A percentile compares a stretch with the other conserved stretches of the same genome.
phyloP scores from a whole-genome alignment of 2,797 vertebrate genomes.

The Jordanella pulchra region DNA sequence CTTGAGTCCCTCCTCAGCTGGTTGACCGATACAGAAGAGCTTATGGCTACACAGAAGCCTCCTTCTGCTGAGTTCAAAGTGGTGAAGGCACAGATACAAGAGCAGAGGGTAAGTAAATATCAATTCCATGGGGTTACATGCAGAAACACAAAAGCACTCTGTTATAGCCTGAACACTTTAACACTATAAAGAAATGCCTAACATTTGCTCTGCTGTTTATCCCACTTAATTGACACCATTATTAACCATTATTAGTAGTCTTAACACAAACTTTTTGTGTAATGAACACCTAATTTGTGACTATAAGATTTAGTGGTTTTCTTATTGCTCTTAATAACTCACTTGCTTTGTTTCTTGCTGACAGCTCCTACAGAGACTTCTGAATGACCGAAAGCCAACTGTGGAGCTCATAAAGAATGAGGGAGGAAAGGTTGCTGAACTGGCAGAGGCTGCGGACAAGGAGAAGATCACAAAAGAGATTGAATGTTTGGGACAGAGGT shows the following conservation, averaged over 20 bases:
- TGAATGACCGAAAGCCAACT: slow-evolving; percentile 92
- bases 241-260: slow-evolving; percentile 43
- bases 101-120: slow-evolving; percentile 91
- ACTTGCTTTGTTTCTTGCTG: slow-evolving; percentile 49
- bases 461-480: slow-evolving; percentile 92
- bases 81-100: slow-evolving; percentile 98
- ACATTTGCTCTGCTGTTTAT: slow-evolving; percentile 40
- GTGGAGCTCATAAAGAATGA: slow-evolving; percentile 94
- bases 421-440: slow-evolving; percentile 90
- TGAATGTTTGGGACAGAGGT: slow-evolving; percentile 89
- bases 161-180: slow-evolving; percentile 17
- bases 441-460: slow-evolving; percentile 90
- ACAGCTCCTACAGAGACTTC: slow-evolving; percentile 93
- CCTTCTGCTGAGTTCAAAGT: slow-evolving; percentile 98
- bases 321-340: slow-evolving; percentile 53
- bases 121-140: neutral
- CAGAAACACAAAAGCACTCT: slow-evolving; percentile 17
- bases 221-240: slow-evolving; percentile 56
- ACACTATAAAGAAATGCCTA: slow-evolving; percentile 2
- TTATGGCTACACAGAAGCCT: slow-evolving; percentile 94
- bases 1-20: slow-evolving; percentile 97
- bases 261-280: slow-evolving; percentile 50
- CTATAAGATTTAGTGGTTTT: slow-evolving; percentile 61
- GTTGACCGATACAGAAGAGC: slow-evolving; percentile 96
- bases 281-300: slow-evolving; percentile 50